Evolutionary conservation across 2,888 invertebrate species (phyloP).

Genomic region (Cryptus armator): DNA sequence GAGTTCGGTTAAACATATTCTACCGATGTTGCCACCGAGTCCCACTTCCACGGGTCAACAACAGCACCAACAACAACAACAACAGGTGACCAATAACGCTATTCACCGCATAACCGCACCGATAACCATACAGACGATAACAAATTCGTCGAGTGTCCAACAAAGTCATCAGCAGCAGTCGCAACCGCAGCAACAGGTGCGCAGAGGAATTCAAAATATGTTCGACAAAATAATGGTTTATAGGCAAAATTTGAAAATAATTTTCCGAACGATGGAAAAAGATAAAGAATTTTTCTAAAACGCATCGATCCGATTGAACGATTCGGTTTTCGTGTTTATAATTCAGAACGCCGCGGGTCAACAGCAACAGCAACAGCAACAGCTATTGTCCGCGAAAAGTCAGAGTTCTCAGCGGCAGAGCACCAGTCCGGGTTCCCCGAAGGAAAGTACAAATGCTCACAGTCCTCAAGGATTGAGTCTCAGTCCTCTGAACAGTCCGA

Average conservation of each 20-base stretch:
- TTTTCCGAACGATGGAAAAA: not conserved
- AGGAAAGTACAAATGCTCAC: constrained; percentile 80
- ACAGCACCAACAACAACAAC: constrained; percentile 59
- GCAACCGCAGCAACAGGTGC: constrained; percentile 72
- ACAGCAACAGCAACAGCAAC: constrained; percentile 76
- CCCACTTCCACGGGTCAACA: constrained; percentile 82
- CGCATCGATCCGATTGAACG: not conserved
- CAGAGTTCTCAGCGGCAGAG: constrained; percentile 78
- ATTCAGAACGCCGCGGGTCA: constrained; percentile 62
- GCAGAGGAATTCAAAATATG: not conserved
- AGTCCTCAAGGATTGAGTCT: constrained; percentile 84
- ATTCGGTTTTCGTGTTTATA: not conserved
- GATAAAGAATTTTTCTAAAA: not conserved
- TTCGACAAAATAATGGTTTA: no score
- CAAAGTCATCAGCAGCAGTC: constrained; percentile 69
- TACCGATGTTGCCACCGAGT: constrained; percentile 85
- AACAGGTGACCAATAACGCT: constrained; percentile 78
- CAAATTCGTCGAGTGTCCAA: constrained; percentile 77
- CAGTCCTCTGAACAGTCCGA: constrained; percentile 85
- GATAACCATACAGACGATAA: constrained; percentile 84
- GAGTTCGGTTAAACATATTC: constrained; percentile 85
- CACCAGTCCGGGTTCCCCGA: constrained; percentile 82
- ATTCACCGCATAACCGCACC: constrained; percentile 85
- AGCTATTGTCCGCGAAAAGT: constrained; percentile 76
- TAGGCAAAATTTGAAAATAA: no score